Percentiles rank a stretch among this genome's conserved stretches.
phyloP scores from a whole-genome alignment of 2,888 invertebrate species.

The Agrotis clavis region DNA sequence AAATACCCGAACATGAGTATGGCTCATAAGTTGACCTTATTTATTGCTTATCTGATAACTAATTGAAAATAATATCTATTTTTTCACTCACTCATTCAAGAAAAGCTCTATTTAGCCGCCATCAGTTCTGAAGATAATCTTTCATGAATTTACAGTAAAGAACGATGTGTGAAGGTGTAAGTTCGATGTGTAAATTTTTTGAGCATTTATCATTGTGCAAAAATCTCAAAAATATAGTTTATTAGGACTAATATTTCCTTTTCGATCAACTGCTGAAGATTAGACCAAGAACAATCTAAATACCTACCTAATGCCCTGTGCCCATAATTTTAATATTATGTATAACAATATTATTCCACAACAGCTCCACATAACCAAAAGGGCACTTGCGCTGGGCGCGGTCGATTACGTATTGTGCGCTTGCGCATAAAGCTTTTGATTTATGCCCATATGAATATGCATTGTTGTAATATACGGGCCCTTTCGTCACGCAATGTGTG shows the following conservation, averaged over 20 bases:
- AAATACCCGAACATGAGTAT: too few relatives aligned
- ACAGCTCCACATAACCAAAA: conserved; percentile 54
- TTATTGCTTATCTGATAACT: neutral
- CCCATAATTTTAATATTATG: conserved; percentile 23
- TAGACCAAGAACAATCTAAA: neutral
- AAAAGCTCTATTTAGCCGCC: neutral
- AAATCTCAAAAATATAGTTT: neutral
- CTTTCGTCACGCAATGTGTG: conserved; percentile 51
- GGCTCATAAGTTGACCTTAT: too few relatives aligned
- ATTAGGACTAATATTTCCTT: neutral
- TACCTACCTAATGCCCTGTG: neutral
- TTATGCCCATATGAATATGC: conserved; percentile 66
- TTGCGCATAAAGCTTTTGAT: conserved; percentile 62
- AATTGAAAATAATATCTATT: neutral
- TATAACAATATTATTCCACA: conserved; percentile 33
- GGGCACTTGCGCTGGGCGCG: conserved; percentile 67
- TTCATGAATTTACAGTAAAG: neutral
- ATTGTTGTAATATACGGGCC: conserved; percentile 54
- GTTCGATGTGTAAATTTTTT: neutral
- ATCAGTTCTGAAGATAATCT: neutral
- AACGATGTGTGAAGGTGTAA: neutral
- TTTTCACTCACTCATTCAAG: neutral
- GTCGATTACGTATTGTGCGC: conserved; percentile 53
- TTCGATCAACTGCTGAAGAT: neutral
- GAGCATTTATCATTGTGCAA: neutral